Percentiles rank a stretch among this genome's conserved stretches.
Evolutionary conservation across 2,113 vertebrate genomes (phyloP).

Genomic region (Terrapene triunguis): DNA sequence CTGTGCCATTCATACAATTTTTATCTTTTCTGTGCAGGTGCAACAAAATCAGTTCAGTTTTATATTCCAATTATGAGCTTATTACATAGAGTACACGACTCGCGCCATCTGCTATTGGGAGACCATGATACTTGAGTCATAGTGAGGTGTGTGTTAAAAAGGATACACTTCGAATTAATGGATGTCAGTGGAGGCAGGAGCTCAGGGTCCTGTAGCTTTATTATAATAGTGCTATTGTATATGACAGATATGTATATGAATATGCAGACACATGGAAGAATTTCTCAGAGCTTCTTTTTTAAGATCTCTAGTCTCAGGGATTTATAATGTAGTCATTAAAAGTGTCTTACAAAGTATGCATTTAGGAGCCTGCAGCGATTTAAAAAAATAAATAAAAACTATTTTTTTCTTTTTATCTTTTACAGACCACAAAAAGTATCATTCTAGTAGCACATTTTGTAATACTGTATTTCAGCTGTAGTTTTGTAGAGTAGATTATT

Average conservation of each 20-base stretch:
- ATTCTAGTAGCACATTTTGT: not conserved
- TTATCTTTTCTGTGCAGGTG: constrained; percentile 28
- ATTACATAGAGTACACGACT: not conserved
- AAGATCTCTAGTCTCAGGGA: not conserved
- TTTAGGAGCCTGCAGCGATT: not conserved
- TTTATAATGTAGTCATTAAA: not conserved
- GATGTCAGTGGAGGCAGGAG: not conserved
- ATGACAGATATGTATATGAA: not conserved
- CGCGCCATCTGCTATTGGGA: not conserved
- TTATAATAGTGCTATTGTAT: not conserved
- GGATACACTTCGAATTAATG: not conserved
- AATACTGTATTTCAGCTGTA: not conserved
- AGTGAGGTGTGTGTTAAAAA: not conserved
- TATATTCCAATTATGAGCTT: not conserved
- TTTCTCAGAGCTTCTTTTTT: not conserved
- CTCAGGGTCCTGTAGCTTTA: not conserved
- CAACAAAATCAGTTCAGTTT: not conserved
- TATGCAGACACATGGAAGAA: not conserved
- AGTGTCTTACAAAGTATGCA: not conserved
- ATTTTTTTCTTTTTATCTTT: not conserved
- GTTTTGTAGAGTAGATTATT: not conserved
- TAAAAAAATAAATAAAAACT: not conserved
- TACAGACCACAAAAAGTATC: not conserved
- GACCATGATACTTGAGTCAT: not conserved
- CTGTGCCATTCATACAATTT: not conserved